Evolutionary conservation across 2,797 vertebrate species (phyloP), one percentile per base, ranked within the genome.

Genomic region (Bradypodion ventrale): DNA sequence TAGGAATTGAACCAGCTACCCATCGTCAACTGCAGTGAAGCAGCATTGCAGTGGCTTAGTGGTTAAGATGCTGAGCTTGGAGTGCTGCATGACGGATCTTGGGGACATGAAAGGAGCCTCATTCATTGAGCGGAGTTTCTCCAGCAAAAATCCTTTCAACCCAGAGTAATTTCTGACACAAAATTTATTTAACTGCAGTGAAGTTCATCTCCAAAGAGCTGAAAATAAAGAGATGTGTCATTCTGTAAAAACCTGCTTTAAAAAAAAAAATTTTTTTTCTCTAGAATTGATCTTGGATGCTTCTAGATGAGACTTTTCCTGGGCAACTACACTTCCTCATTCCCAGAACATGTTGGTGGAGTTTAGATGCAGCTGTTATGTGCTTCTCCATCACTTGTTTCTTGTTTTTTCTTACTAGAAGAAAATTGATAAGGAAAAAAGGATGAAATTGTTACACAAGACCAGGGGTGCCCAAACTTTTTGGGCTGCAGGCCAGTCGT

Each of bases 221-320:
- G 82, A 92, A 90, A 68, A 75, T 84, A 75, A 46, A 27, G 66
- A 83, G 73, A 84, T 76, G 78, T 56, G 59, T 10, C 23, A 1
- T 29, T 69, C 70, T 19, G 66, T 60, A 78, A n/a, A n/a, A n/a
- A n/a, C n/a, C n/a, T n/a, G n/a, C n/a, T n/a, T n/a, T 69, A 40
- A 63, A 16, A 88, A 83, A n/a, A n/a, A 89, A 87, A 49, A n/a
- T n/a, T n/a, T n/a, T n/a, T 75, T 16, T 63, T 88, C 76, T 83
- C n/a, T n/a, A n/a, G n/a, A n/a, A n/a, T n/a, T 65, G 87, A 80
- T 75, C 84, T 87, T 85, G 84, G 69, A 25, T 70, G 23, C 68
- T 70, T 70, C 37, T 37, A 70, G 37, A 70, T 42, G 69, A 70
- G 21, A 42, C 23, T 25, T 40, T 70, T 42, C 23, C 37, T 42